These are phyloP conservation scores for Alloplasta piceator DNA, from an alignment of 2,888 invertebrate species.

Conservation along the genomic window DNA sequence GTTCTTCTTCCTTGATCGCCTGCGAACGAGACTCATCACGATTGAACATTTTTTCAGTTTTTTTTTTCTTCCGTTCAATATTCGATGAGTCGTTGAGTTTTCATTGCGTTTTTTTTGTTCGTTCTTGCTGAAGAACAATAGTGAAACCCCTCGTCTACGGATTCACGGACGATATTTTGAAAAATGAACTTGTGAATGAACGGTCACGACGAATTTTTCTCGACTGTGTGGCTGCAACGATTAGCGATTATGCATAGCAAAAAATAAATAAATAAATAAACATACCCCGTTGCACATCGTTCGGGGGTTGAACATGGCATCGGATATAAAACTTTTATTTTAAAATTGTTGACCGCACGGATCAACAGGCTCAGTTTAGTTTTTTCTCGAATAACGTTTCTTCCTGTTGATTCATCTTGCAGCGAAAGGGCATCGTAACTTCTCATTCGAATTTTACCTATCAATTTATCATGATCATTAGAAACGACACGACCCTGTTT, in stretches of 20 bases:
- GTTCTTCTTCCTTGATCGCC: conserved; percentile 55
- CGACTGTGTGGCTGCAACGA: conserved; percentile 43
- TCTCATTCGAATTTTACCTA: conserved; percentile 51
- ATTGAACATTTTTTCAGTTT: conserved; percentile 26
- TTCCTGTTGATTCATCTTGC: conserved; percentile 79
- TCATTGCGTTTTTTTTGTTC: conserved; percentile 22
- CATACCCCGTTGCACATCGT: conserved; percentile 74
- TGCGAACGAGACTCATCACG: conserved; percentile 55
- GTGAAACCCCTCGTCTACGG: conserved; percentile 43
- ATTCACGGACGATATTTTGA: conserved; percentile 28
- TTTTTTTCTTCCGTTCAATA: conserved; percentile 33
- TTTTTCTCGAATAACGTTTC: conserved; percentile 76
- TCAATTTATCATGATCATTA: conserved; percentile 31
- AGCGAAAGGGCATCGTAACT: conserved; percentile 65
- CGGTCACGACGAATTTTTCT: conserved; percentile 31
- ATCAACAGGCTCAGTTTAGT: conserved; percentile 63
- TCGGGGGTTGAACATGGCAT: conserved; percentile 79
- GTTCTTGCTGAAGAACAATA: conserved; percentile 17
- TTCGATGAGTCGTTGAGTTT: conserved; percentile 38
- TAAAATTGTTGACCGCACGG: conserved; percentile 41
- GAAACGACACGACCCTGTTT: conserved; percentile 6
- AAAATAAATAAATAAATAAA: no score
- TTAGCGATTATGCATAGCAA: conserved; percentile 43
- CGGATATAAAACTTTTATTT: conserved; percentile 64
- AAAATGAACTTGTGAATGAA: conserved; percentile 36